Percentiles rank a stretch among this genome's conserved stretches.
Conservation (phyloP, 2,888 invertebrate species). For the Platycheirus albimanus region DNA sequence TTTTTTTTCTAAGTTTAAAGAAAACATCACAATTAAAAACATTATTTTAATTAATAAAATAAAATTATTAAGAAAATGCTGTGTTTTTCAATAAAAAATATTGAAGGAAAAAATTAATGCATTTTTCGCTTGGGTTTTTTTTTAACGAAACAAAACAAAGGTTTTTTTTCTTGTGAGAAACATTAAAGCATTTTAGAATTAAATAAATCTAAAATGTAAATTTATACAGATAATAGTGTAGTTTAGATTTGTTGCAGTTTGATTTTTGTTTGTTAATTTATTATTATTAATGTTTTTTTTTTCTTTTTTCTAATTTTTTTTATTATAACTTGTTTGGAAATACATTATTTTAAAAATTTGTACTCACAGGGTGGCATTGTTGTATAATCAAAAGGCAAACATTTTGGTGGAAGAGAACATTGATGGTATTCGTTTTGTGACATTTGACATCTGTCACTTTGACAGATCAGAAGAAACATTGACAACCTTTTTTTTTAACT, state of each 20-base stretch:
- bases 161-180: conserved; percentile 30
- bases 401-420: neutral
- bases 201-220: conserved; percentile 37
- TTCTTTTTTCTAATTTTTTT: conserved; percentile 15
- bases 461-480: too few relatives aligned
- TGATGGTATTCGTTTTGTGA: too few relatives aligned
- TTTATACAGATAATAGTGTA: conserved; percentile 43
- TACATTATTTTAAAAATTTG: conserved; percentile 5
- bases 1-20: conserved; percentile 28
- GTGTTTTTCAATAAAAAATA: conserved; percentile 83
- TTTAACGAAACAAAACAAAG: conserved; percentile 1
- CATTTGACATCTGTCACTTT: too few relatives aligned
- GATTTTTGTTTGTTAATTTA: too few relatives aligned
- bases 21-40: conserved; percentile 63
- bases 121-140: neutral
- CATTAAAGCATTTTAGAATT: conserved; percentile 39
- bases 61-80: conserved; percentile 77
- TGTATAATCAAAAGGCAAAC: conserved; percentile 26
- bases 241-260: conserved; percentile 46
- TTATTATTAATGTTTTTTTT: conserved; percentile 16
- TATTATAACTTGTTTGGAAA: conserved; percentile 4
- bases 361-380: conserved; percentile 25
- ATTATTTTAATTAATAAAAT: conserved; percentile 69
- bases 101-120: too few relatives aligned
- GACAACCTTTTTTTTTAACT: too few relatives aligned